A percentile compares a stretch with the other conserved stretches of the same genome.
Conservation (phyloP, 2,888 invertebrate genomes). For the Balanococcus diminutus region DNA sequence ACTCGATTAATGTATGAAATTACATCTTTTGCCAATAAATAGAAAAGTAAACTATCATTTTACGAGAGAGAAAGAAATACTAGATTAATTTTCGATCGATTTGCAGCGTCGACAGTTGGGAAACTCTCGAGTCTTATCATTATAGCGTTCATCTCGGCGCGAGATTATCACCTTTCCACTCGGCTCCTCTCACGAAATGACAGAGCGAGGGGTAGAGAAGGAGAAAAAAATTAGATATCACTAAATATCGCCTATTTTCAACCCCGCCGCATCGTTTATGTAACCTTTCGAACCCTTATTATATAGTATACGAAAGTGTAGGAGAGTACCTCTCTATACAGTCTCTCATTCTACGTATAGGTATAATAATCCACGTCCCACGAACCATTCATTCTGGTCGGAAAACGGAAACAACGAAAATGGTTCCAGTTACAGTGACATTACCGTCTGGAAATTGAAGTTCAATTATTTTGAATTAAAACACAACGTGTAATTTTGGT, state of each 20-base stretch:
- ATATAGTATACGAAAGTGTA: too few species aligned
- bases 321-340: too few species aligned
- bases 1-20: not conserved
- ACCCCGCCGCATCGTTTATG: constrained; percentile 32
- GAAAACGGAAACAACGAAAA: constrained; percentile 42
- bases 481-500: constrained; percentile 52
- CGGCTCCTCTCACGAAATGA: not conserved
- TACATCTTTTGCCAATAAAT: too few species aligned
- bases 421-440: constrained; percentile 52
- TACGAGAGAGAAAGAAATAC: too few species aligned
- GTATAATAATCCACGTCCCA: constrained; percentile 44
- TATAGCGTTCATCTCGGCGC: not conserved
- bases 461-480: constrained; percentile 54
- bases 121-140: not conserved
- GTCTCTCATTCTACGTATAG: too few species aligned
- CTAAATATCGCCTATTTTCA: constrained; percentile 29
- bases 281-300: constrained; percentile 39
- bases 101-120: too few species aligned
- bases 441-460: constrained; percentile 54
- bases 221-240: constrained; percentile 32
- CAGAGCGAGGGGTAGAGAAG: not conserved
- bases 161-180: not conserved
- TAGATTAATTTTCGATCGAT: too few species aligned
- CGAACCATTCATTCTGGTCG: not conserved
- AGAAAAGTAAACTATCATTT: not conserved